phyloP scores from a whole-genome alignment of 2,113 vertebrate species.

The Microtus oregoni region DNA sequence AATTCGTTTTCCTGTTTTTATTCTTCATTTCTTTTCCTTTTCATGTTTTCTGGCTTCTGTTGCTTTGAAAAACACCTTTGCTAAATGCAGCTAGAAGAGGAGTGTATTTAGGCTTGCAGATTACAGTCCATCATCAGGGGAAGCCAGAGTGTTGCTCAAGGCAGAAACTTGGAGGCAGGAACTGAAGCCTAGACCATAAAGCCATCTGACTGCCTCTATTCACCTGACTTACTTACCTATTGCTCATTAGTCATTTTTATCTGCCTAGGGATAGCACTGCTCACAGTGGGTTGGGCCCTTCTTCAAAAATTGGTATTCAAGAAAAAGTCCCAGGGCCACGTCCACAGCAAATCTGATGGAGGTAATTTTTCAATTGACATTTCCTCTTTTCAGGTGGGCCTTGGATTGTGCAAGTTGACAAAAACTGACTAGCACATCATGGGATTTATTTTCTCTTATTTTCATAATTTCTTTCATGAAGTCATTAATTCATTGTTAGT shows the following conservation, averaged over 20 bases:
- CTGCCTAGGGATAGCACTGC: neutral
- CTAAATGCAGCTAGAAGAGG: neutral
- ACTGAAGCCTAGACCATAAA: neutral
- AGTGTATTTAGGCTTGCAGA: neutral
- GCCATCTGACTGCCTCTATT: neutral
- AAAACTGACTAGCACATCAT: neutral
- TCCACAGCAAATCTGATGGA: neutral
- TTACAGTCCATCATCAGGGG: neutral
- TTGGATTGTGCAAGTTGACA: neutral
- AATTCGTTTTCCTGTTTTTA: neutral
- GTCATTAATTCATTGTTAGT: neutral
- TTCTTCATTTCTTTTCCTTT: neutral
- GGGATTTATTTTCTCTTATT: neutral
- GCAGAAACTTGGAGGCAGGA: neutral
- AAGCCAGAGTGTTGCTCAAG: neutral
- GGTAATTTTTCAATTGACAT: neutral
- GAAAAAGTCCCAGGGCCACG: neutral
- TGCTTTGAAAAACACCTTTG: neutral
- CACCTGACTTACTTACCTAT: neutral
- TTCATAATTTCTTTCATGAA: neutral
- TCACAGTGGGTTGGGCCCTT: too few relatives aligned
- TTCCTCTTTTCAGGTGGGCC: neutral
- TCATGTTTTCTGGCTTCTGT: neutral
- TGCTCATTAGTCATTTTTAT: neutral
- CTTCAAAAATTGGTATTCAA: neutral